These are phyloP conservation scores for Endotricha flammealis DNA, from an alignment of 2,888 invertebrate species.

Conservation along the genomic window DNA sequence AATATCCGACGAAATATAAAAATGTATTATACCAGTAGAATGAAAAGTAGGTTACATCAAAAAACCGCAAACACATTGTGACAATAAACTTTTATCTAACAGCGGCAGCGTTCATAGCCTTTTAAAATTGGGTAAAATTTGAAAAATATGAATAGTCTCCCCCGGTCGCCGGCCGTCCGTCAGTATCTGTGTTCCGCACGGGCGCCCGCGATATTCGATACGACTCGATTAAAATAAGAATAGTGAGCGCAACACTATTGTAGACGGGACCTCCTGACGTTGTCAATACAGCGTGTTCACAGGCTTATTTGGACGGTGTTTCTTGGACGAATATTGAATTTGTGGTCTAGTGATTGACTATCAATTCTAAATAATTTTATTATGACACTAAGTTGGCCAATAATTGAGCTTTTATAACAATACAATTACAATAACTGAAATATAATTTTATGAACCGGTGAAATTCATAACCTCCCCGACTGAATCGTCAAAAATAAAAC, in stretches of 20 bases:
- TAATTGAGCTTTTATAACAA: too few relatives aligned
- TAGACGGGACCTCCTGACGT: conserved; percentile 15
- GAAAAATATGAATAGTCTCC: conserved; percentile 66
- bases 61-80: not conserved
- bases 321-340: too few relatives aligned
- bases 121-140: conserved; percentile 41
- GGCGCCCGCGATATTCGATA: conserved; percentile 58
- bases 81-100: not conserved
- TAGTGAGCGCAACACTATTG: conserved; percentile 62
- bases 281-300: conserved; percentile 6
- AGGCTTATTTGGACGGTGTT: conserved; percentile 6
- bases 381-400: too few relatives aligned
- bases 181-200: conserved; percentile 74
- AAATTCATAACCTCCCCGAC: not conserved
- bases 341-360: too few relatives aligned
- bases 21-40: too few relatives aligned
- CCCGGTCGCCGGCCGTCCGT: conserved; percentile 58
- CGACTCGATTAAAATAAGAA: conserved; percentile 73
- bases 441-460: too few relatives aligned
- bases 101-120: conserved; percentile 16
- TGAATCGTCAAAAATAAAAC: conserved; percentile 12
- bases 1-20: too few relatives aligned
- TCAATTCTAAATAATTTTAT: too few relatives aligned
- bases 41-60: too few relatives aligned
- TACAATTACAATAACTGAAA: too few relatives aligned